Percentiles rank a stretch among this genome's conserved stretches.
These are phyloP conservation scores for Nycticebus coucang DNA, from an alignment of 2,113 vertebrate genomes.

Conservation along the genomic window DNA sequence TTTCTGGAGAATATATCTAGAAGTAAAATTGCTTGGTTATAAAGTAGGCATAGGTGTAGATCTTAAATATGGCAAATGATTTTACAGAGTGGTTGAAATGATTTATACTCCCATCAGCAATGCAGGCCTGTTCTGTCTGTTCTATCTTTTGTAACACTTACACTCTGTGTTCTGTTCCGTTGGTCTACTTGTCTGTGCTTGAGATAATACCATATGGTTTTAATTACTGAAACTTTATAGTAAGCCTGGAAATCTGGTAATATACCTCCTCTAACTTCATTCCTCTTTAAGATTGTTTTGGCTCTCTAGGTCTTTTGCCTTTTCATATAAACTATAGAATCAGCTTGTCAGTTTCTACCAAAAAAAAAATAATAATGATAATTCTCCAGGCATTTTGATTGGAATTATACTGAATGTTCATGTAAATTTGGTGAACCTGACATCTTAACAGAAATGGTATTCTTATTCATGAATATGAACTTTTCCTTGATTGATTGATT, in stretches of 20 bases:
- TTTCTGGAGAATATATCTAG: not conserved
- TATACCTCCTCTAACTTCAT: not conserved
- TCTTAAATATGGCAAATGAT: not conserved
- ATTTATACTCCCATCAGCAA: not conserved
- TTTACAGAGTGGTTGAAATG: not conserved
- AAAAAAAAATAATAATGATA: not conserved
- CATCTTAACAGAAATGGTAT: not conserved
- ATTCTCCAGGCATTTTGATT: not conserved
- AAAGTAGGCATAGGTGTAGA: not conserved
- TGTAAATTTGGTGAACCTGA: not conserved
- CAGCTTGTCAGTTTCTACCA: not conserved
- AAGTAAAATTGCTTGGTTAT: not conserved
- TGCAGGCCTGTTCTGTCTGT: not conserved
- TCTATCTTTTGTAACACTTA: accelerated
- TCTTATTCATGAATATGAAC: too few species aligned
- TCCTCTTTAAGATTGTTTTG: not conserved
- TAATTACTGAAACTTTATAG: not conserved
- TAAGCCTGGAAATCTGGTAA: not conserved
- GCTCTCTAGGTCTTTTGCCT: not conserved
- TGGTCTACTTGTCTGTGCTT: not conserved
- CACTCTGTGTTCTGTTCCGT: not conserved
- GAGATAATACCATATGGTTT: not conserved
- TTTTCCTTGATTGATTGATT: too few species aligned
- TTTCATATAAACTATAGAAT: not conserved
- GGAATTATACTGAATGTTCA: not conserved